Evolutionary conservation across 2,888 invertebrate genomes (phyloP), one percentile per base, ranked within the genome.

Genomic region (Cataglyphis cursor): DNA sequence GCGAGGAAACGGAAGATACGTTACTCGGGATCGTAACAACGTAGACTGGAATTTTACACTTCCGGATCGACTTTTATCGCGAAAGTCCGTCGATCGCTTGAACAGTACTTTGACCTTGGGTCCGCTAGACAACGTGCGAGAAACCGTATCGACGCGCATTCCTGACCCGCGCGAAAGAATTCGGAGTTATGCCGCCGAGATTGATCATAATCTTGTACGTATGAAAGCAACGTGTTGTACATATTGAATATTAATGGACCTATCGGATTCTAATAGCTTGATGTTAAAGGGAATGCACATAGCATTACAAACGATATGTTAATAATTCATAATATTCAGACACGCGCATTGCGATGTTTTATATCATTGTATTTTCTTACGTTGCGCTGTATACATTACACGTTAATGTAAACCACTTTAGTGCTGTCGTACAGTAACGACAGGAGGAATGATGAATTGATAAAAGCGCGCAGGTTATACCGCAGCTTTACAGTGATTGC

Each of bases 1-100:
- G 51, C 44, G 76, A 84, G 82, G 75, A 82, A 82, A 82, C 84
- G 73, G 82, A 82, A 82, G 74, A 54, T 68, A 73, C 66, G 57
- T 41, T 74, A 81, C 81, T 21, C 54, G 24, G 59, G 64, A 57
- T 62, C 61, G 15, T 75, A 81, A 81, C 83, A 24, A 54, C 82
- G 59, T 70, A 78, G 66, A 68, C 82, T 70, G 41, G 82, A 78
- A 82, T 78, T 65, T 78, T 78, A 82, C 51, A 65, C 82, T 80
- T 81, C 83, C 81, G 72, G 83, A 80, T 83, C 44, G 80, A 48
- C 64, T 80, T 83, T 72, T 80, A 83, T 78, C 81, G 35, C 57
- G 57, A 51, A 70, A 64, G 72, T 70, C 70, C 44, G 78, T 62
- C 54, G 48, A 38, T 44, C 24, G 73, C 10, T 35, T 21, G 57